Base-by-base conservation (phyloP, 1,140 invertebrate species). In the Spodoptera frugiperda region DNA sequence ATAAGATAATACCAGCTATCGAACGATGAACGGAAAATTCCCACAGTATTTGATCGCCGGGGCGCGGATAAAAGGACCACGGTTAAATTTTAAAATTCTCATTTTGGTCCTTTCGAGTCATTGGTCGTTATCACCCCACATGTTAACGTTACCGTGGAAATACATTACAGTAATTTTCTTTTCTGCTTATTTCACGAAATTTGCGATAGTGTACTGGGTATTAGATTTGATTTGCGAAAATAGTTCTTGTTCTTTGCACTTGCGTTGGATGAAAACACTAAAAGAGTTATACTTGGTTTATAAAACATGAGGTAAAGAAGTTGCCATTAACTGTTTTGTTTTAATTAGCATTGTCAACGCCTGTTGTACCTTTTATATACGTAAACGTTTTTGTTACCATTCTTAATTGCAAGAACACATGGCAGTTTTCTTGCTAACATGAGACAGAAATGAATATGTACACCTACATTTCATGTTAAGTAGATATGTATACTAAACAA, bases 1-100 rank as follows among this genome's bases (percentile, higher is more conserved):
- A 81, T 81, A 81, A 81, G 80, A 81, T 78, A 78, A 81, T 73
- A 77, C 74, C 77, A 68, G 48, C 74, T 71, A 77, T 81, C 80
- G 71, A 78, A 76, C 71, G 53, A 25, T 48, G 49, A 75, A 57
- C 57, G 77, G 51, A 61, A 67, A 76, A 76, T 79, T 76, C 71
- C 73, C 65, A 59, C 30, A 59, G 78, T 79, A 76, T 79, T 79
- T 79, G 78, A 75, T 71, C 78, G 73, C 9, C n/a, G 54, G 63
- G 65, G 65, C 63, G 73, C 57, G 65, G 39, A 55, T 55, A 55
- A 68, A 39, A 67, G 74, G 72, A 54, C 51, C 63, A 68, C 17
- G 33, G 53, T 30, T 55, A 68, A 76, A 67, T 76, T 76, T 68
- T 68, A 76, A 76, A 76, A 75, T 76, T 76, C 44, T 76, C 74